Base-by-base conservation (phyloP, 2,113 vertebrate species). In the Alouatta palliata region DNA sequence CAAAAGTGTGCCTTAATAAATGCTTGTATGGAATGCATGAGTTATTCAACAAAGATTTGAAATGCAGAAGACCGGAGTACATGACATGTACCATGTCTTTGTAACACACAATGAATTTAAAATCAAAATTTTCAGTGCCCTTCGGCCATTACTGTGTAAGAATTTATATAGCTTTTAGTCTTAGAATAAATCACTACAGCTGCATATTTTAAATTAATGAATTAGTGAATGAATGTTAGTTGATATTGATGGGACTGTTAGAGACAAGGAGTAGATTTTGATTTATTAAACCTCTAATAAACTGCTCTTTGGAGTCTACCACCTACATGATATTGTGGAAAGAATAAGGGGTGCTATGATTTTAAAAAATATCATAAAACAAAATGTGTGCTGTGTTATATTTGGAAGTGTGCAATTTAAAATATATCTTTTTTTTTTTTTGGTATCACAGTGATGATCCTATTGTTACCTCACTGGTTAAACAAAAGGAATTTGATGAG, bases 401-500 rank as follows among this genome's bases (percentile, higher is more conserved):
- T 90, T 77, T 47, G 73, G 56, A 89, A 25, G 10, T 3, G 40
- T 68, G n/a, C 2, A 23, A 35, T 71, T 90, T 66, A 75, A 87
- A 89, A 61, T 82, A 19, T 5, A 1, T 3, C 12, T 68, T 19
- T 95, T 84, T 83, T 95, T 37, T 91, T 95, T 84, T 83, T 95
- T 37, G 89, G 2, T 87, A 54, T 96, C 19, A 68, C 80, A 98
- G 98, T 6, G 76, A 98, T 93, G 97, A 98, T 61, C 96, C 97
- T 8, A 35, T 75, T 47, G 80, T 98, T 21, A 92, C 91, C 3
- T 97, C 97, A 12, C 87, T 98, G 77, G 87, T 82, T 35, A 97
- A 97, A 77, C 93, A 92, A 12, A 97, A 97, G 83, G 94, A 94
- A 43, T 98, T 98, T 96, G 98, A 98, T 97, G 98, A 98, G 45